Evolutionary conservation across 2,113 vertebrate species (phyloP).

Genomic region (Vombatus ursinus): DNA sequence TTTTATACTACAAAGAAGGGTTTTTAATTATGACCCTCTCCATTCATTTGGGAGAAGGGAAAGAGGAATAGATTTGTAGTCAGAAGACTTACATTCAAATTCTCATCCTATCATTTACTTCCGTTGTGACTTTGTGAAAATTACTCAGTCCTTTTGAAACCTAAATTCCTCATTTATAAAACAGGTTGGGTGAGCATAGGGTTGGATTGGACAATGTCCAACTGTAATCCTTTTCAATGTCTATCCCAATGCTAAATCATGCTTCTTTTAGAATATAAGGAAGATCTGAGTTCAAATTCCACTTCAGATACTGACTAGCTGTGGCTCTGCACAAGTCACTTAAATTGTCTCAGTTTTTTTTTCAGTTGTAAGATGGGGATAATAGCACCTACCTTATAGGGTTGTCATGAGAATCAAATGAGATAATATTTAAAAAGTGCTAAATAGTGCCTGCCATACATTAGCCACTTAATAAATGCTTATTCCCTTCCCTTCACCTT

Average conservation of each 20-base stretch:
- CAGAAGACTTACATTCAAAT: not conserved
- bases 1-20: slow-evolving; percentile 38
- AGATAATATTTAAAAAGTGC: not conserved
- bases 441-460: not conserved
- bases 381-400: not conserved
- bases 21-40: slow-evolving; percentile 58
- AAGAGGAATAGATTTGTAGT: not conserved
- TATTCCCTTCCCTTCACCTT: not conserved
- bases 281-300: not conserved
- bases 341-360: not conserved
- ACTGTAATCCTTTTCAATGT: not conserved
- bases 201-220: not conserved
- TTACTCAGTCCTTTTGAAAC: not conserved
- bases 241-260: not conserved
- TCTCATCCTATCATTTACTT: not conserved
- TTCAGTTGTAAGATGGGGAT: not conserved
- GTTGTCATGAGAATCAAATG: not conserved
- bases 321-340: not conserved
- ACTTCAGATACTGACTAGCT: not conserved
- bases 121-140: not conserved
- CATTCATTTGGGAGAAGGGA: slow-evolving; percentile 42
- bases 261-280: not conserved
- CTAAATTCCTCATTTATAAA: not conserved
- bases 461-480: not conserved
- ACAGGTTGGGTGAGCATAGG: not conserved